Conservation (phyloP, 1,140 invertebrate species). For the Venturia canescens region DNA sequence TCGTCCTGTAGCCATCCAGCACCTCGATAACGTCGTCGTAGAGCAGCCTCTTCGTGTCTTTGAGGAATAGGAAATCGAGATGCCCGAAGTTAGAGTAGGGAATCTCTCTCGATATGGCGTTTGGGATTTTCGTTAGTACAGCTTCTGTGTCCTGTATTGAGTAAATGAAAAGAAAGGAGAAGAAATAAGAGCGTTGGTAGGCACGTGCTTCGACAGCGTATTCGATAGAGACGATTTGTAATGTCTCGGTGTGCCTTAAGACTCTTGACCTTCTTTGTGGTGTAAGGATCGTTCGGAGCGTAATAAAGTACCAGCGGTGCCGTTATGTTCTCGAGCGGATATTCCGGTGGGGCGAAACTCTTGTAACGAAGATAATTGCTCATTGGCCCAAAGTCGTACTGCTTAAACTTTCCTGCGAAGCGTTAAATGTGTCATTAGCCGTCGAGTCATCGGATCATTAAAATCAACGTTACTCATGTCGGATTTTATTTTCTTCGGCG, state of each 20-base stretch:
- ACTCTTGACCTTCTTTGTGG: slow-evolving; percentile 61
- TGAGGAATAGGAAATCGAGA: slow-evolving; percentile 84
- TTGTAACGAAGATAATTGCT: slow-evolving; percentile 76
- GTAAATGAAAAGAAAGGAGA: slow-evolving; percentile 1
- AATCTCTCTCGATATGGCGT: slow-evolving; percentile 74
- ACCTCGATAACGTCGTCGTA: slow-evolving; percentile 74
- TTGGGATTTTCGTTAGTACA: slow-evolving; percentile 75
- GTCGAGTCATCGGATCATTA: not conserved
- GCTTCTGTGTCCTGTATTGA: slow-evolving; percentile 79
- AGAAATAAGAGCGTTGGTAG: slow-evolving; percentile 34
- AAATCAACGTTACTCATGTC: not conserved
- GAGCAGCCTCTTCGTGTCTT: slow-evolving; percentile 78
- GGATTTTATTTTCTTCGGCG: not conserved
- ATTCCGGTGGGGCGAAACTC: slow-evolving; percentile 76
- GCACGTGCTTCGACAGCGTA: not conserved
- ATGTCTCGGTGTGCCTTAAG: slow-evolving; percentile 48
- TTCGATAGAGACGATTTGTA: not conserved
- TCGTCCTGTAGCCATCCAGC: slow-evolving; percentile 51
- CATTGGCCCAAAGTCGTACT: slow-evolving; percentile 61
- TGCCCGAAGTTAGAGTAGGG: slow-evolving; percentile 81
- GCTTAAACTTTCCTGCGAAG: slow-evolving; percentile 62
- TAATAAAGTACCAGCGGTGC: slow-evolving; percentile 82
- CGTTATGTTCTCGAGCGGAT: slow-evolving; percentile 80
- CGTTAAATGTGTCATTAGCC: slow-evolving; percentile 1
- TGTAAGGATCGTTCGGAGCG: slow-evolving; percentile 78